These are phyloP conservation scores for Chymomyza procnemis DNA, from an alignment of 2,888 invertebrate genomes.

Conservation along the genomic window DNA sequence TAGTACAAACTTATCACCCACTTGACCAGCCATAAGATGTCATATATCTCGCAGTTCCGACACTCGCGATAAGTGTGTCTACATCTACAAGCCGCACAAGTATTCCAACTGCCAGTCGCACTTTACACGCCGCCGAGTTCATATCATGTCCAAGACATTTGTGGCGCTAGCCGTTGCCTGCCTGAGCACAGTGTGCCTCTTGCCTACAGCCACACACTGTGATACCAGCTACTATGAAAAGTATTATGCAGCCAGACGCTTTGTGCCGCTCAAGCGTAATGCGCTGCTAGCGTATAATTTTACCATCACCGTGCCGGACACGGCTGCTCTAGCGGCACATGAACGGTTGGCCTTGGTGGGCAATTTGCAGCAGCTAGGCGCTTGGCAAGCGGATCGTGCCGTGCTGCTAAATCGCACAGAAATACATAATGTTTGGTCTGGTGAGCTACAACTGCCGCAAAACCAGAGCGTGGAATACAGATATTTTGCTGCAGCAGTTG, in stretches of 20 bases:
- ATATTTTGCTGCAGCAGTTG: conserved; percentile 86
- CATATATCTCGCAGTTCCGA: conserved; percentile 28
- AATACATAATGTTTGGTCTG: conserved; percentile 81
- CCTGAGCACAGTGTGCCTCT: conserved; percentile 59
- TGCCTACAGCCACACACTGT: conserved; percentile 65
- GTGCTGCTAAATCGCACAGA: conserved; percentile 80
- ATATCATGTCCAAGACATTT: conserved; percentile 30
- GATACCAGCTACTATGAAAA: conserved; percentile 75
- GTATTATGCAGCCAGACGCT: conserved; percentile 71
- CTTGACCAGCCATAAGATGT: conserved; percentile 14
- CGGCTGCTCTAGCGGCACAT: conserved; percentile 78
- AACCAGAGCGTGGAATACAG: conserved; percentile 83
- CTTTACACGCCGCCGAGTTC: conserved; percentile 36
- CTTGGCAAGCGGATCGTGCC: conserved; percentile 84
- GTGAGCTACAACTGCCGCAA: conserved; percentile 82
- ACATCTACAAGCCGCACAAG: background rate
- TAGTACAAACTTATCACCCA: background rate
- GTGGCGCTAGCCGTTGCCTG: conserved; percentile 49
- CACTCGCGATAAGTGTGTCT: conserved; percentile 4
- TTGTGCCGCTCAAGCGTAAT: conserved; percentile 62
- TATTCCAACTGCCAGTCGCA: conserved; percentile 38
- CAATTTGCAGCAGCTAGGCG: conserved; percentile 83
- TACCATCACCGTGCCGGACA: conserved; percentile 39
- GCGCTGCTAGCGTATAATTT: conserved; percentile 60
- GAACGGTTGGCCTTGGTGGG: conserved; percentile 87